Base-by-base conservation (phyloP, 1,140 invertebrate genomes). In the Megalopta genalis region DNA sequence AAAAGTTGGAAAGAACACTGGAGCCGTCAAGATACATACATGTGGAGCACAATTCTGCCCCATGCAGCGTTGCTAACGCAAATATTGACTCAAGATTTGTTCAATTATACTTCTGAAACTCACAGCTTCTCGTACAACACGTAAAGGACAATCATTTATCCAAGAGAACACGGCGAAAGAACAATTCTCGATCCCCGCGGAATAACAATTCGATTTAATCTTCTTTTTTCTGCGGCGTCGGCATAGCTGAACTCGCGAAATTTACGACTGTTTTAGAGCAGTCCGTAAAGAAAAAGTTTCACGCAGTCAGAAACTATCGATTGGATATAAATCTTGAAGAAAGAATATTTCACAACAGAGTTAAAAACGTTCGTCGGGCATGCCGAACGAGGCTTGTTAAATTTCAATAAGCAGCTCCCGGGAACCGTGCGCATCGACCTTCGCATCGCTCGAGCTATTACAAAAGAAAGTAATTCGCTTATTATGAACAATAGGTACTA, bases 391-490 rank as follows among this genome's bases (percentile, higher is more conserved):
- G 39, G n/a, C 75, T 77, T 54, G 75, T 70, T 72, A 78, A 66
- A 71, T 78, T 62, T 78, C 77, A 49, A 78, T 57, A 32, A 73
- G 37, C 49, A 46, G 71, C 54, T 69, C 32, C 27, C 57, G n/a
- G 37, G 37, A 14, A 12, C 25, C 2, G 23, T 39, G 54, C 54
- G 59, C 60, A 25, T 3, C 69, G 60, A 73, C 32, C 60, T 73
- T 73, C 62, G 69, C 25, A 72, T 78, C 62, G 37, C 63, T 73
- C 69, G 37, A 65, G 37, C 23, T 52, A 73, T 42, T 60, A 73
- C 46, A 59, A 75, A 83, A 75, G 62, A 68, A 80, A 70, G 62
- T 80, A 83, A 84, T 80, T 83, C 39, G 27, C 25, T 65, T 80
- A 65, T 67, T 65, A 42, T 54, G 42, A 79, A 83, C 70, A 83